A percentile compares a stretch with the other conserved stretches of the same genome.
These are phyloP conservation scores for Danio rerio DNA, from an alignment of 2,113 vertebrate species.

Conservation along the genomic window GRCz12tu NC_133178.1:18983501-18984000, in stretches of 20 bases:
- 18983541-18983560: background rate
- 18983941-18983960: background rate
- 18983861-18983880: conserved; percentile 40
- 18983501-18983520: conserved; percentile 19
- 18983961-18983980: background rate
- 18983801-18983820: conserved; percentile 41
- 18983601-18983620: conserved; percentile 7
- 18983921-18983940: background rate
- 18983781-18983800: conserved; percentile 37
- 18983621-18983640: background rate
- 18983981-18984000: conserved; percentile 3
- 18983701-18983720: background rate
- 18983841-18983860: conserved; percentile 31
- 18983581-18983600: background rate
- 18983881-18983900: conserved; percentile 17
- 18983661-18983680: conserved; percentile 33
- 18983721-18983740: background rate
- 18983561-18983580: background rate
- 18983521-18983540: background rate
- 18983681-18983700: conserved; percentile 17
- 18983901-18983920: background rate
- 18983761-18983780: conserved; percentile 15
- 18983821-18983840: conserved; percentile 45
- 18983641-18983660: background rate
- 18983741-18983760: conserved; percentile 4